Conservation (phyloP, 2,113 vertebrate genomes). For the Rafetus swinhoei region DNA sequence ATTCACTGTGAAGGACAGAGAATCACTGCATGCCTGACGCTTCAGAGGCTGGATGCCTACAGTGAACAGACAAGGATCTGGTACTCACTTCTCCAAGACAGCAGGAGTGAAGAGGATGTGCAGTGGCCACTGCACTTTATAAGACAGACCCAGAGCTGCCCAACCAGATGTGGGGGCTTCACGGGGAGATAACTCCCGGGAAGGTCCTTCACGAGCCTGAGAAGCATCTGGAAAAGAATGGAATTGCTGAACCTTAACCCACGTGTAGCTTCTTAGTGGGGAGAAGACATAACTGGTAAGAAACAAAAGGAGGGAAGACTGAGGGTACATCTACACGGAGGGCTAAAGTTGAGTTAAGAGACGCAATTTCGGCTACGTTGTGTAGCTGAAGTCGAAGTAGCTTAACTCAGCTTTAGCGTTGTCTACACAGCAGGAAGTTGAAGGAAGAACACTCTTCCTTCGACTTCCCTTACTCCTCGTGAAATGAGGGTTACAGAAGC, state of each 20-base stretch:
- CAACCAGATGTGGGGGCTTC: slow-evolving; percentile 93
- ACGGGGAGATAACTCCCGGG: slow-evolving; percentile 92
- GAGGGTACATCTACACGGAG: background rate
- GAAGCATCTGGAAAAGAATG: slow-evolving; percentile 78
- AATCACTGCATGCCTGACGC: background rate
- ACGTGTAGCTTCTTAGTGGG: background rate
- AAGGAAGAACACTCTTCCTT: no score
- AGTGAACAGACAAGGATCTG: background rate
- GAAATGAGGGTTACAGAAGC: no score
- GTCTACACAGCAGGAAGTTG: no score
- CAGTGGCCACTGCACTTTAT: slow-evolving; percentile 97
- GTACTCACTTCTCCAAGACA: slow-evolving; percentile 93
- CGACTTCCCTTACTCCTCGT: no score
- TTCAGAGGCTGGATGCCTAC: background rate
- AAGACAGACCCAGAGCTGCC: slow-evolving; percentile 95
- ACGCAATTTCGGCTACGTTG: no score
- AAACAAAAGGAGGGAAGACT: background rate
- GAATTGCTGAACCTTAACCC: background rate
- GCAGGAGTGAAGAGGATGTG: slow-evolving; percentile 98
- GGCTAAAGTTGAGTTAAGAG: no score
- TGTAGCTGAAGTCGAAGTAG: no score
- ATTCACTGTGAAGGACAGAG: background rate
- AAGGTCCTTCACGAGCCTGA: slow-evolving; percentile 88
- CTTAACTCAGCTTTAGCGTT: no score
- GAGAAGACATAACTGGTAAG: background rate